Base-by-base conservation (phyloP, 2,888 invertebrate genomes). In the Caenorhabditis uteleia region DNA sequence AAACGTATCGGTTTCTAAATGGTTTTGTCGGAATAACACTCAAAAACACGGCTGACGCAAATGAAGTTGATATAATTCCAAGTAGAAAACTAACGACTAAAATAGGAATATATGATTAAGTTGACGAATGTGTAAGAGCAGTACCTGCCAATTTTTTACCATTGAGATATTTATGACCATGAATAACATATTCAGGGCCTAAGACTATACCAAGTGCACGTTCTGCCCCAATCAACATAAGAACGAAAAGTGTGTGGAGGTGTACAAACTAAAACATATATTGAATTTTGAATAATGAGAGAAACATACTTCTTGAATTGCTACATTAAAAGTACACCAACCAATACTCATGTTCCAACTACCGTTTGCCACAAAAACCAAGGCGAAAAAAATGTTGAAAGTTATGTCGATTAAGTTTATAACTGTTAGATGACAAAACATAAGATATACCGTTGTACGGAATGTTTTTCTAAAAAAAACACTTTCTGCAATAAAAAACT, bases 1-100 rank as follows among this genome's bases (percentile, higher is more conserved):
- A 80, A n/a, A 80, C 48, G 54, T 78, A 80, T 34, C 80, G 74
- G 53, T 71, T 79, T 21, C 65, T 56, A 51, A 74, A 80, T 18
- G 70, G 61, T 26, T 74, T 70, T 14, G 77, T 77, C 2, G 77
- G 77, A 51, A 80, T 77, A 3, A 60, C 70, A 38, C 34, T 43
- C 18, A 51, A 33, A 20, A 59, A 66, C 43, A 66, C 56, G 18
- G 48, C 38, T 14, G 60, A 56, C 16, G 60, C 50, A n/a, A 66
- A 42, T 1, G 42, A 27, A n/a, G 51, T 50, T 18, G 60, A 54
- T 7, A 58, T 50, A 39, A 34, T 44, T 10, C 47, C 51, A 33
- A 64, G 40, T 46, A 62, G 23, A 33, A 53, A 10, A 25, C 53
- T 62, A 2, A 55, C 48, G n/a, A 20, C 59, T 60, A 33, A 31